Evolutionary conservation across 2,113 vertebrate genomes (phyloP).

Genomic region (Herpailurus yagouaroundi): DNA sequence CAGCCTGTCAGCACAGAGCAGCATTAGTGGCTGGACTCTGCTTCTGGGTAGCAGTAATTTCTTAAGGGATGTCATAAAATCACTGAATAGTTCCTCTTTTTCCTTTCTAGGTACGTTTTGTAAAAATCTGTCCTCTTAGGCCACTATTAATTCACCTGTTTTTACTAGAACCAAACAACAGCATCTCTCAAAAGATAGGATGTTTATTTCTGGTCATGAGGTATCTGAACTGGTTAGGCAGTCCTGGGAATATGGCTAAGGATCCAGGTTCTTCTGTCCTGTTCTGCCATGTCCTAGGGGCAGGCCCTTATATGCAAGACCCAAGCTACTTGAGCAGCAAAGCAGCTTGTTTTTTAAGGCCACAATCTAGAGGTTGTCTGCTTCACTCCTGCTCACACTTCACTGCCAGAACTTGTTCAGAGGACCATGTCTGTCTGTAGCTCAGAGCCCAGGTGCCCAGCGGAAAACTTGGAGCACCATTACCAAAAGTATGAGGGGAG

Average conservation of each 20-base stretch:
- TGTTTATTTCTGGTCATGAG: neutral
- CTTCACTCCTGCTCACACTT: neutral
- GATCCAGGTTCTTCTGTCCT: neutral
- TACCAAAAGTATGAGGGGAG: neutral
- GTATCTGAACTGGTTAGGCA: neutral
- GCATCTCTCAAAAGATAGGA: neutral
- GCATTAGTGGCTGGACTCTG: neutral
- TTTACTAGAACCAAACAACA: neutral
- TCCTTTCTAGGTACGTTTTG: neutral
- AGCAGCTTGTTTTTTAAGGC: neutral
- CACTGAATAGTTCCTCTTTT: neutral
- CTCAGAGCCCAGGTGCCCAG: neutral
- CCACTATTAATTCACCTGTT: neutral
- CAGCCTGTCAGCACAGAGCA: neutral
- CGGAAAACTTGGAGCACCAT: neutral
- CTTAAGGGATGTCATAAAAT: neutral
- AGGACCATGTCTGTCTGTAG: neutral
- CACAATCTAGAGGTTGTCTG: neutral
- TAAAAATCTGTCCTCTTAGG: neutral
- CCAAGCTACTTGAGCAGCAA: neutral
- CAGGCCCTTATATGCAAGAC: fast-evolving
- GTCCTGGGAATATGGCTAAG: fast-evolving
- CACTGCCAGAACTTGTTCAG: neutral
- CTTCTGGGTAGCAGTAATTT: neutral
- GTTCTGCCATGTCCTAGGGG: neutral